These are phyloP conservation scores for Callaeas wilsoni DNA, from an alignment of 2,113 vertebrate species.

Conservation along the genomic window DNA sequence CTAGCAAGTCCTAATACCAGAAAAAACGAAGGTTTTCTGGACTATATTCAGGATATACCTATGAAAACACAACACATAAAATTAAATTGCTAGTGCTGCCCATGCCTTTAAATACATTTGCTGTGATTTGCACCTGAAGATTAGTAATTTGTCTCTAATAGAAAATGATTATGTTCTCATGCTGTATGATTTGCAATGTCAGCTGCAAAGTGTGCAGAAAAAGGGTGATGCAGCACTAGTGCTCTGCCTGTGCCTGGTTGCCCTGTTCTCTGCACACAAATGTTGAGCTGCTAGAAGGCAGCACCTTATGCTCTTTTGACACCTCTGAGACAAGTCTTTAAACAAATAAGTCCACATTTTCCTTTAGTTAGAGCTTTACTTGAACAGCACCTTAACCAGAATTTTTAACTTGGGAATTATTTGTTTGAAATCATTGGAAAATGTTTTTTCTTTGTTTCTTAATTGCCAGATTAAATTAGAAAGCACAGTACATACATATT, in stretches of 20 bases:
- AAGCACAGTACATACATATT: background rate
- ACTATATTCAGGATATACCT: background rate
- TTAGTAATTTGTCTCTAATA: background rate
- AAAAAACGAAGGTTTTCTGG: background rate
- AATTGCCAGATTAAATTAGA: background rate
- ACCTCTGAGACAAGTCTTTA: background rate
- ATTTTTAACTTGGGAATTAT: background rate
- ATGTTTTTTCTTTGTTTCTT: background rate
- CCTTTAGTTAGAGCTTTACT: background rate
- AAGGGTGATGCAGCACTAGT: background rate
- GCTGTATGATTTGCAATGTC: background rate
- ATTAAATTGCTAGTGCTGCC: background rate
- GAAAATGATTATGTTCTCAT: accelerated
- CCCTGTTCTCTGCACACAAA: background rate
- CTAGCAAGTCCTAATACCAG: background rate
- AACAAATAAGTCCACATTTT: background rate
- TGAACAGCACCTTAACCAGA: background rate
- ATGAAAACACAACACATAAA: background rate
- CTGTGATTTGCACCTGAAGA: background rate
- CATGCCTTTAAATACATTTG: background rate
- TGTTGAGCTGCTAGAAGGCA: background rate
- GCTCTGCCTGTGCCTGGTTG: background rate
- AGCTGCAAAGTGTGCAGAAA: background rate
- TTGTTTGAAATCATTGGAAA: background rate
- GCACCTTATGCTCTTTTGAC: background rate